Evolutionary conservation across 92 coral and sea anemone genomes (phyloP), one percentile per base, ranked within the genome.

Genomic region (Ricordea florida): DNA sequence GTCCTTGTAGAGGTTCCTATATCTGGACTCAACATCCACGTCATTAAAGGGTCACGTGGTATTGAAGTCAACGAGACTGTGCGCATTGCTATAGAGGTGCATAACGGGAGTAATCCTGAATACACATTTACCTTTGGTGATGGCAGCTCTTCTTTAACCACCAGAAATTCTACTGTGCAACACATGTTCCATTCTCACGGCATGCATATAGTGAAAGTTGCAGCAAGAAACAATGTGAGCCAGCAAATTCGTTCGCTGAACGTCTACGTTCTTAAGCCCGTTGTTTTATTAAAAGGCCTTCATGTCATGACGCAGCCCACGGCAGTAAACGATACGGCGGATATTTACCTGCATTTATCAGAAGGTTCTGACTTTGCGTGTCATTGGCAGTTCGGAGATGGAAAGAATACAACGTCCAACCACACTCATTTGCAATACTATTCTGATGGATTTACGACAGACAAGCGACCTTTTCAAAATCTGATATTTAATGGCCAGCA

Each of bases 341-440:
- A 30, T 17, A 48, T 84, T 29, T 0, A 7, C 10, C 57, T 84
- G 28, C 10, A 40, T 14, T 30, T 78, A 41, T 14, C 45, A n/a
- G 50, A 68, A 10, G 89, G 89, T 17, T 78, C 84, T 27, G 62
- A 78, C 28, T 84, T 84, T 62, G 14, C 11, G 23, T 84, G 89
- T 47, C 15, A 35, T 23, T 84, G 89, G 85, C 53, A 84, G 46
- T 78, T 84, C 0, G 89, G 85, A 32, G 85, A 84, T 40, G 85
- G 79, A 2, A 34, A n/a, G 23, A 77, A 18, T 25, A 60, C 36
- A 15, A 76, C 35, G 59, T 33, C 38, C 27, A 62, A 74, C 26
- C 35, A 75, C 46, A 30, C 23, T 10, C 42, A 25, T 34, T 74
- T 56, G 41, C 46, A 38, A 29, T 62, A 23, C 14, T 69, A 69